phyloP scores from a whole-genome alignment of 2,113 vertebrate species.

The Brachirus orientalis region DNA sequence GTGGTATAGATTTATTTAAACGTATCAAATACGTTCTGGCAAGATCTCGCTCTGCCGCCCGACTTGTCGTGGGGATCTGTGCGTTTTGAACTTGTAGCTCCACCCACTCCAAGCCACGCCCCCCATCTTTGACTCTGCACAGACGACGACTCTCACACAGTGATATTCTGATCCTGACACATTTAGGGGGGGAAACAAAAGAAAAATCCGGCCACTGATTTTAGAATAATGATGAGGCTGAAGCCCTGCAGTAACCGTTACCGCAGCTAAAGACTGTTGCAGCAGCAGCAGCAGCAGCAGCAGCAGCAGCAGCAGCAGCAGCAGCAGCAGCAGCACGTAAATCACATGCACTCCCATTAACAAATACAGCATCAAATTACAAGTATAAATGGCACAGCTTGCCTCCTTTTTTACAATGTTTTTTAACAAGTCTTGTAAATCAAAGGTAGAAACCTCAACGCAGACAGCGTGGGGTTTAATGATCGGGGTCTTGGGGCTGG shows the following conservation, averaged over 20 bases:
- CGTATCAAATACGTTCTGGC: too few relatives aligned
- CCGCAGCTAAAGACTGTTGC: constrained; percentile 57
- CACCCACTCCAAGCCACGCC: too few relatives aligned
- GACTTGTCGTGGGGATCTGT: too few relatives aligned
- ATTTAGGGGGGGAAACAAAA: too few relatives aligned
- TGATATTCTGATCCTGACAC: constrained; percentile 44
- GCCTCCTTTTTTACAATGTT: constrained; percentile 89
- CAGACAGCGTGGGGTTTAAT: constrained; percentile 95
- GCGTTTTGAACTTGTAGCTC: too few relatives aligned
- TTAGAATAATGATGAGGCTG: constrained; percentile 38
- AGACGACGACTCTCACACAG: not conserved
- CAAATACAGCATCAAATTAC: constrained; percentile 94
- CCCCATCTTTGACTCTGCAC: too few relatives aligned
- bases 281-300: constrained; percentile 63
- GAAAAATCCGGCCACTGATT: constrained; percentile 45
- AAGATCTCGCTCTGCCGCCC: too few relatives aligned
- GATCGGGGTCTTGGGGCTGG: constrained; percentile 85
- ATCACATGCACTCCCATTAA: constrained; percentile 89
- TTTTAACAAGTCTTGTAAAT: constrained; percentile 98
- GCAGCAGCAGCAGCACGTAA: constrained; percentile 83
- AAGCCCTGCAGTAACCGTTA: constrained; percentile 47
- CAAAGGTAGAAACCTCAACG: constrained; percentile 86
- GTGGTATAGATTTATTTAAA: too few relatives aligned
- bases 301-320: constrained; percentile 65
- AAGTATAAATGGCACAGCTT: constrained; percentile 92